phyloP scores from a whole-genome alignment of 2,888 invertebrate genomes.

The Helobdella robusta region DNA sequence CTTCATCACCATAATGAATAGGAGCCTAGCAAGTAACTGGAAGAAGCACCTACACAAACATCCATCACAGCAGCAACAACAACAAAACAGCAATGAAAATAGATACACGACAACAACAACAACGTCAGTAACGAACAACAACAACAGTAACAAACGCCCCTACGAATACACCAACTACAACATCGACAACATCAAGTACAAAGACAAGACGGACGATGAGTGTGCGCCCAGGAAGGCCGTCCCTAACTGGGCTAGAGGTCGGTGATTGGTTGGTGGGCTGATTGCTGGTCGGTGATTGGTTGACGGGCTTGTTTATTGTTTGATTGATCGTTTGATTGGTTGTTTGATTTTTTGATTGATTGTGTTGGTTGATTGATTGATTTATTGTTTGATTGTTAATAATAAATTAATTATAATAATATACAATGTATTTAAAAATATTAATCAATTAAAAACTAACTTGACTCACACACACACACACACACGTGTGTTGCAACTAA shows the following conservation, averaged over 20 bases:
- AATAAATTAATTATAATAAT: too few relatives aligned
- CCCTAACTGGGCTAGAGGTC: not conserved
- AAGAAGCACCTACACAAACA: not conserved
- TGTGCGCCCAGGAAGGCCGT: not conserved
- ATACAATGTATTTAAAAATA: not conserved
- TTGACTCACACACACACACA: not conserved
- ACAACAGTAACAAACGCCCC: too few relatives aligned
- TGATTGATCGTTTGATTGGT: not conserved
- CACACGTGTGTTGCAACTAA: not conserved
- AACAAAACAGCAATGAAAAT: not conserved
- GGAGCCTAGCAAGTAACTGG: not conserved
- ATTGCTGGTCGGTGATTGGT: constrained; percentile 11
- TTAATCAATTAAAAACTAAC: not conserved
- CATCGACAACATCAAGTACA: constrained; percentile 19
- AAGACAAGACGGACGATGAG: constrained; percentile 14
- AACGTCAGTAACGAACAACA: too few relatives aligned
- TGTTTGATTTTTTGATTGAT: not conserved
- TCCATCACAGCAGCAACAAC: not conserved
- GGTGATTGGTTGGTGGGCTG: not conserved
- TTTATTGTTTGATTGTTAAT: not conserved
- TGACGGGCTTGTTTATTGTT: constrained; percentile 7
- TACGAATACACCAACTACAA: too few relatives aligned
- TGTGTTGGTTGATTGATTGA: not conserved
- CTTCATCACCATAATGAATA: not conserved
- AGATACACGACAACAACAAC: too few relatives aligned